Evolutionary conservation across 2,797 vertebrate genomes (phyloP), one percentile per base, ranked within the genome.

Genomic region (Notolabrus celidotus): DNA sequence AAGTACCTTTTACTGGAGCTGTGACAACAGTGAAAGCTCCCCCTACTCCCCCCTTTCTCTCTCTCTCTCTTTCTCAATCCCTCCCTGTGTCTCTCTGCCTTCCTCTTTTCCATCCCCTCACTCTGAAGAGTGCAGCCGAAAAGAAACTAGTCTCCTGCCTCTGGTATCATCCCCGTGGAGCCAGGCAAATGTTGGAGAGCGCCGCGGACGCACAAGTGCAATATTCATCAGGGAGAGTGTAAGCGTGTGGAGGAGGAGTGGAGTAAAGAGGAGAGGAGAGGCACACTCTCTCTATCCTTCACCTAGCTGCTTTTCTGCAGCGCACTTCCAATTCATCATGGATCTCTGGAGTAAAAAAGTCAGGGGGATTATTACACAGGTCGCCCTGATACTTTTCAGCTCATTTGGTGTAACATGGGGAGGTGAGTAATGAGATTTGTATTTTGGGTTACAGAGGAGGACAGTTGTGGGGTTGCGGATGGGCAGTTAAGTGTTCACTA

Each of bases 111-210:
- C 25, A 53, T 46, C 71, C 73, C 53, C 74, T 82, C 87, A 80
- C 66, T 86, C 83, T 79, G 85, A 82, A 77, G 80, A 83, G 80
- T 70, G 74, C 86, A 64, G 83, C 68, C 25, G n/a, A 59, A 80
- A 83, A 73, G 72, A 82, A 8, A 71, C 79, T 74, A 83, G 68
- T 71, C 67, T 58, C 61, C 42, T 41, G 50, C 51, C 66, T 54
- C 7, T 43, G 52, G 57, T 64, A 62, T 75, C 71, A 41, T 71
- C 10, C 38, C 64, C 0, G 67, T 31, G 70, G 71, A 80, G 47
- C 25, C 67, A 29, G 67, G 67, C 7, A 38, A 76, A 82, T 63
- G 78, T 56, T 53, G 46, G 33, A 31, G 67, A 78, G 76, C 22
- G 36, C 59, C 15, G 65, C 22, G 19, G 57, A 79, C 42, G 11